Conservation (phyloP, 2,797 vertebrate genomes). For the Anisognathus igniventris region DNA sequence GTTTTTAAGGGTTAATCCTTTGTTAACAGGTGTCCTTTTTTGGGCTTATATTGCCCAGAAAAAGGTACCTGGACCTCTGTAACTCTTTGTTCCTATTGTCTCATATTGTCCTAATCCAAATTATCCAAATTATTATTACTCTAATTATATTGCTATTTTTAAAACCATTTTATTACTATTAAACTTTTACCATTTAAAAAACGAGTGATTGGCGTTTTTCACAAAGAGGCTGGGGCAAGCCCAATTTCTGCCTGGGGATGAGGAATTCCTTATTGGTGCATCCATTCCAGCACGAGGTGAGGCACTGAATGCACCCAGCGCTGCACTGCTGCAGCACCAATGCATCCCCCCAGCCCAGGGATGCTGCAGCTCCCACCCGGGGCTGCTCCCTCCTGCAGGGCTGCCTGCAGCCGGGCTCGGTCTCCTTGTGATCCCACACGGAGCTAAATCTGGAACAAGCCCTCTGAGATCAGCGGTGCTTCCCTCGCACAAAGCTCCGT, state of each 20-base stretch:
- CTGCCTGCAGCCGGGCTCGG: rapidly evolving
- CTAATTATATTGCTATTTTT: neutral
- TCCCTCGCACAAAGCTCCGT: neutral
- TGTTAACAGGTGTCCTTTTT: neutral
- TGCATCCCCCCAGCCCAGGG: rapidly evolving
- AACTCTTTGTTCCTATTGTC: neutral
- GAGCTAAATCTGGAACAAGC: conserved; percentile 55
- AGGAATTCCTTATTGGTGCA: neutral
- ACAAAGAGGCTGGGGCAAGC: neutral
- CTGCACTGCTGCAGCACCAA: neutral
- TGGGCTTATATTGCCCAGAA: neutral
- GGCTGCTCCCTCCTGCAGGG: rapidly evolving
- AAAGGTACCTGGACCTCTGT: rapidly evolving
- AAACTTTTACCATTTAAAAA: neutral
- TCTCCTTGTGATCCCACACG: neutral
- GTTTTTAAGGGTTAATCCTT: neutral
- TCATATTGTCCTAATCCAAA: neutral
- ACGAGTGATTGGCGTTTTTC: neutral
- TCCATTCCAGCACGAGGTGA: rapidly evolving
- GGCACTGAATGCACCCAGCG: rapidly evolving
- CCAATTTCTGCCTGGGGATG: neutral
- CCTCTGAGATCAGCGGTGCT: neutral
- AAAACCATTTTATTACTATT: neutral
- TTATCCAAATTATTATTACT: neutral
- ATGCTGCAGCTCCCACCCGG: neutral